These are phyloP conservation scores for Calyptommatus sinebrachiatus DNA, from an alignment of 2,113 vertebrate genomes.

Conservation along the genomic window DNA sequence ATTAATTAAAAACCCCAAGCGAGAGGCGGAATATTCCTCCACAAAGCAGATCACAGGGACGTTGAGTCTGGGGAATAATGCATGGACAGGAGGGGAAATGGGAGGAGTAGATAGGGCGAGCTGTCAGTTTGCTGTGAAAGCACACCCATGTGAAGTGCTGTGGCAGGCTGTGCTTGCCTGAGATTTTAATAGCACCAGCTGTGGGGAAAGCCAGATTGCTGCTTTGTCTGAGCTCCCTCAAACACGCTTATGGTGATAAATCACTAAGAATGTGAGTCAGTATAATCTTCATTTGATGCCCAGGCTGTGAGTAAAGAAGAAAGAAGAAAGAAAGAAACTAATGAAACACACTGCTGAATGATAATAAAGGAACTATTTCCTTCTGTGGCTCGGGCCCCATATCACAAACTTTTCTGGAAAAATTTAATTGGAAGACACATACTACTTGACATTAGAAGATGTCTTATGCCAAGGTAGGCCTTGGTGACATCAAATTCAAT, in stretches of 20 bases:
- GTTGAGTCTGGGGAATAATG: constrained; percentile 23
- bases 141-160: constrained; percentile 35
- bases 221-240: constrained; percentile 28
- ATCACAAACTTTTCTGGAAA: no score
- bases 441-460: no score
- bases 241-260: constrained; percentile 44
- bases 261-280: constrained; percentile 23
- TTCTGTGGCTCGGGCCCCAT: neutral
- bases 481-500: no score
- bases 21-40: constrained; percentile 19
- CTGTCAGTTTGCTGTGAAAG: constrained; percentile 22
- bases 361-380: neutral
- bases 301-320: constrained; percentile 13
- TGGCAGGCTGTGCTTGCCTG: neutral
- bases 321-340: constrained; percentile 16
- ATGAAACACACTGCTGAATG: neutral
- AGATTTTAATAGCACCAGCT: neutral
- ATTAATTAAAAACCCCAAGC: constrained; percentile 34
- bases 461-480: no score
- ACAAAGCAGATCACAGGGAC: constrained; percentile 14
- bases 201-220: constrained; percentile 37
- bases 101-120: neutral
- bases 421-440: no score
- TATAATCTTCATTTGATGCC: constrained; percentile 44
- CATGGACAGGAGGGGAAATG: neutral